Percentiles rank a stretch among this genome's conserved stretches.
These are phyloP conservation scores for Caerostris darwini DNA, from an alignment of 1,140 invertebrate genomes.

Conservation along the genomic window DNA sequence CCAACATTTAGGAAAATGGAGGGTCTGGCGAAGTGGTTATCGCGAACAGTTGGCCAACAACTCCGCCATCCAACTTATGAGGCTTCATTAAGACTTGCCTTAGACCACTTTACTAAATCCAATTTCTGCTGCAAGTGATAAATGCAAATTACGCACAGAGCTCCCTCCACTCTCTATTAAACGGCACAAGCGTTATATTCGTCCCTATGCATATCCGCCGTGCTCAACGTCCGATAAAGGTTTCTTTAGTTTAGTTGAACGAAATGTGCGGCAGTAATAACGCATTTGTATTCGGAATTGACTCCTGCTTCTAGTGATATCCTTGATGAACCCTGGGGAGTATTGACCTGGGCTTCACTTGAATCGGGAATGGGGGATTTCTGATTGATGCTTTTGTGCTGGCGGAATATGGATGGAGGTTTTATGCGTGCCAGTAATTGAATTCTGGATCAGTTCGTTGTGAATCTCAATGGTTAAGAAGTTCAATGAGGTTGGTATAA, in stretches of 20 bases:
- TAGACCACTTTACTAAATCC: slow-evolving; percentile 66
- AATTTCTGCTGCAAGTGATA: slow-evolving; percentile 64
- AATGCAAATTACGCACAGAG: slow-evolving; percentile 60
- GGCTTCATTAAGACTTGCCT: slow-evolving; percentile 45
- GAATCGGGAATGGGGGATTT: background rate
- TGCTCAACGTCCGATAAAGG: too few relatives aligned
- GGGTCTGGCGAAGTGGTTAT: too few relatives aligned
- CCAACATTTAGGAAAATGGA: too few relatives aligned
- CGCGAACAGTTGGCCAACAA: too few relatives aligned
- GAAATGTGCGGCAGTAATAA: slow-evolving; percentile 34
- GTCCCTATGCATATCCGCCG: background rate
- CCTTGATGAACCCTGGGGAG: slow-evolving; percentile 7
- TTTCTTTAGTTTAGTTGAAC: too few relatives aligned
- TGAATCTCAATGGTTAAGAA: background rate
- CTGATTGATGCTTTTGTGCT: background rate
- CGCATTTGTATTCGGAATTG: slow-evolving; percentile 30
- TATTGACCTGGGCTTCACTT: background rate
- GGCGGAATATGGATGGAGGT: background rate
- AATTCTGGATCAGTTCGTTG: background rate
- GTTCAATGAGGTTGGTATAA: too few relatives aligned
- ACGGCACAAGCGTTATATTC: slow-evolving; percentile 21
- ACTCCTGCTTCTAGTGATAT: background rate
- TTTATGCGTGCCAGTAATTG: background rate
- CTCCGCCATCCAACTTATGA: background rate
- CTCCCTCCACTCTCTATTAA: slow-evolving; percentile 38